Conservation (phyloP, 1,140 invertebrate genomes). For the Yoshiicerus persimilis region DNA sequence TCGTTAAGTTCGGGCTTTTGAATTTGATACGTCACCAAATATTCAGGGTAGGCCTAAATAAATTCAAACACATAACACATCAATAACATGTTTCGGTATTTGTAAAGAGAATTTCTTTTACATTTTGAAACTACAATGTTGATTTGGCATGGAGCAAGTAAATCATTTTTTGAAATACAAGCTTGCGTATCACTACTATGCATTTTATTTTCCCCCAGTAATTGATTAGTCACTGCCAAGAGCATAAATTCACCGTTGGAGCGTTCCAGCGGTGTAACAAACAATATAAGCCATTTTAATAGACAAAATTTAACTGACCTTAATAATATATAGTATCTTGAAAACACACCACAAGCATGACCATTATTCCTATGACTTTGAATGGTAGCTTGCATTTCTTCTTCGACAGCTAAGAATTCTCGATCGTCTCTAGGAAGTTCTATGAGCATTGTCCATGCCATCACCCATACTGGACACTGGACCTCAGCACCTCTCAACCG, state of each 20-base stretch:
- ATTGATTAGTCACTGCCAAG: slow-evolving; percentile 18
- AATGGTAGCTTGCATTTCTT: slow-evolving; percentile 94
- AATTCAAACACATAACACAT: slow-evolving; percentile 43
- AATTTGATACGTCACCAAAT: slow-evolving; percentile 94
- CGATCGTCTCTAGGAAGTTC: slow-evolving; percentile 83
- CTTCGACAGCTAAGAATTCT: slow-evolving; percentile 86
- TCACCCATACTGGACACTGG: slow-evolving; percentile 61
- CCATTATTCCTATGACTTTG: slow-evolving; percentile 89
- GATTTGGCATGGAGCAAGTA: neutral
- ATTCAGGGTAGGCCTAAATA: slow-evolving; percentile 88
- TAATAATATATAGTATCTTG: slow-evolving; percentile 84
- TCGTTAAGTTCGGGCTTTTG: slow-evolving; percentile 69
- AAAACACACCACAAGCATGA: slow-evolving; percentile 88
- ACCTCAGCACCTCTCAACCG: no score
- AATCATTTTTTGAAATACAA: neutral
- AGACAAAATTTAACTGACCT: slow-evolving; percentile 63
- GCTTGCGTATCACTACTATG: neutral
- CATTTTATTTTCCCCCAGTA: slow-evolving; percentile 13
- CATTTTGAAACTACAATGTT: no score
- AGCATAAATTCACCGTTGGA: neutral
- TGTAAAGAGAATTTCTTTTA: no score
- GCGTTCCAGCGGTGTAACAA: slow-evolving; percentile 31
- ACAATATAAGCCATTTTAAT: slow-evolving; percentile 98
- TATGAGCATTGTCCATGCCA: slow-evolving; percentile 78
- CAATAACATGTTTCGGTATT: no score